Evolutionary conservation across 2,113 vertebrate species (phyloP), one percentile per base, ranked within the genome.

Genomic region (Psophia crepitans): DNA sequence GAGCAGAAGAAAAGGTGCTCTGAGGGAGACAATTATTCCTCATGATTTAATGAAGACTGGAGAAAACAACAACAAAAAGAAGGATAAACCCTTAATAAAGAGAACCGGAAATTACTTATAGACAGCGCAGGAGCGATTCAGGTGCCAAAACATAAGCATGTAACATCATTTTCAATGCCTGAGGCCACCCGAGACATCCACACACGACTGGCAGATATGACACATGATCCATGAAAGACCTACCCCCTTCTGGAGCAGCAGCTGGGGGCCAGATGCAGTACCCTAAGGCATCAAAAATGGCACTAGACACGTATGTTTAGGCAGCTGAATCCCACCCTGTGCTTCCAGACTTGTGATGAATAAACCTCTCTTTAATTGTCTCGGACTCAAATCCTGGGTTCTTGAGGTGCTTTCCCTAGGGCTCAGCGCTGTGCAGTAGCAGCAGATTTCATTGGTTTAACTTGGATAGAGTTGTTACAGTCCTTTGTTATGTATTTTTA

Each of bases 241-340:
- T 81, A 12, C 69, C 93, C 48, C 87, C 84, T 93, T 71, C 73
- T 94, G 69, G 91, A 96, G 65, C 91, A 84, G 91, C 96, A 95
- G 91, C 93, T 95, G 93, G 77, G 56, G 91, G 89, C 95, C 94
- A 94, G 96, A 95, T 93, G 84, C 1, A 0, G 54, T 61, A 53
- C 84, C 94, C 81, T 61, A 71, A 93, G 89, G 93, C 87, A 84
- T 73, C 22, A 75, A 91, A 87, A 96, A 87, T 96, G 95, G 96
- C 96, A 89, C 84, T 56, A 96, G 89, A 85, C 89, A 60, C 9
- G 0, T 68, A 54, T 89, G 84, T 95, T 96, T 89, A 92, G 91
- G 95, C 96, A 96, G 94, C 94, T 96, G 96, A 96, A 91, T 96
- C 95, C 91, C 91, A 84, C 93, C 91, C 94, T 69, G 21, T 89